Conservation (phyloP, 1,140 invertebrate species). For the Eurosta solidaginis region DNA sequence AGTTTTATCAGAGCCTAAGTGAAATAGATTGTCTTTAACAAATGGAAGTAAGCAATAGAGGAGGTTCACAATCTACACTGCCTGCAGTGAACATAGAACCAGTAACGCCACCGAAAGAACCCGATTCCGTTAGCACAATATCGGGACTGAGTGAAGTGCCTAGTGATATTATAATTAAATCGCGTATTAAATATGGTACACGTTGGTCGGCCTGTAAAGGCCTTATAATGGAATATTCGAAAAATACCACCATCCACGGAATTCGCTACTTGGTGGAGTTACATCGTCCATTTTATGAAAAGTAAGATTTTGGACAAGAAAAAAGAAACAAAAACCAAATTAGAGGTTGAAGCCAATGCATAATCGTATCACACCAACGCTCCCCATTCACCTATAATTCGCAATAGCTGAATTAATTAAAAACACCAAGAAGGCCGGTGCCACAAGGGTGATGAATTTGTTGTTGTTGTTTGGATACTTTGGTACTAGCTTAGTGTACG, state of each 20-base stretch:
- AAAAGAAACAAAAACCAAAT: not conserved
- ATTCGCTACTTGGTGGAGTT: slow-evolving; percentile 59
- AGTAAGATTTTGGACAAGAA: slow-evolving; percentile 40
- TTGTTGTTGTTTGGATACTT: no score
- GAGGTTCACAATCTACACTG: not conserved
- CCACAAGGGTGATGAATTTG: no score
- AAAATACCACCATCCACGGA: slow-evolving; percentile 58
- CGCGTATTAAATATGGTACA: slow-evolving; percentile 52
- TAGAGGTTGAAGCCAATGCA: no score
- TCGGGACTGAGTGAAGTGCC: slow-evolving; percentile 48
- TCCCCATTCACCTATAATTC: no score
- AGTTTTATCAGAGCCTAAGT: not conserved
- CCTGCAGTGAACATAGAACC: not conserved
- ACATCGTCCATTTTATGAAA: slow-evolving; percentile 56
- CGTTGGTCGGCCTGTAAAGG: slow-evolving; percentile 51
- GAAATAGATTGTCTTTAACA: not conserved
- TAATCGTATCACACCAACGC: no score
- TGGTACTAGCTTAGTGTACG: no score
- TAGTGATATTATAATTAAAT: slow-evolving; percentile 48
- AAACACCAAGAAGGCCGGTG: no score
- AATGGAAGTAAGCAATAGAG: slow-evolving; percentile 22
- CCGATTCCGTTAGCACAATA: slow-evolving; percentile 5
- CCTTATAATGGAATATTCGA: slow-evolving; percentile 57
- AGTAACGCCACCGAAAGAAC: not conserved
- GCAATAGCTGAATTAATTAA: no score